These are phyloP conservation scores for Dasyurus viverrinus DNA, from an alignment of 2,113 vertebrate genomes.

Conservation along the genomic window DNA sequence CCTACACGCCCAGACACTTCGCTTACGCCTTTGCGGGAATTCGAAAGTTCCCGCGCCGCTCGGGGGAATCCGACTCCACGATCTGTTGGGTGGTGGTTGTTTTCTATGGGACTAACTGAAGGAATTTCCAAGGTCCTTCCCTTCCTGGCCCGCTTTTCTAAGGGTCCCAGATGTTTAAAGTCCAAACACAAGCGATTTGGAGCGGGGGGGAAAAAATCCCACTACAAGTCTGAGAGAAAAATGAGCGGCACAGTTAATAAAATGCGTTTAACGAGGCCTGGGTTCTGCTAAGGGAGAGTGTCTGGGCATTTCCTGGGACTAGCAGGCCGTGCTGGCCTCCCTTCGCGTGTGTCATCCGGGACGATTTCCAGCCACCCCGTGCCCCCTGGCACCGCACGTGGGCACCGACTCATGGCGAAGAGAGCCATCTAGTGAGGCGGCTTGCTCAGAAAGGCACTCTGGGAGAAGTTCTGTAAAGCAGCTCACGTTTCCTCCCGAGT, in stretches of 20 bases:
- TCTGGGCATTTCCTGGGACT: background rate
- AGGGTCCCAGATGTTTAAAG: background rate
- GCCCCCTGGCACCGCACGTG: background rate
- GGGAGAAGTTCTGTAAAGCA: background rate
- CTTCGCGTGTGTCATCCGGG: background rate
- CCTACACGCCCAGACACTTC: background rate
- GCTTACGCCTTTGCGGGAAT: background rate
- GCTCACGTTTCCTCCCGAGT: background rate
- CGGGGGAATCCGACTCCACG: background rate
- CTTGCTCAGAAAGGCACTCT: background rate
- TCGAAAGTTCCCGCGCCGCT: background rate
- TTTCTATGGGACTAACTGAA: background rate
- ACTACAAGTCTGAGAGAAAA: conserved; percentile 28
- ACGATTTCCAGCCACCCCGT: conserved; percentile 6
- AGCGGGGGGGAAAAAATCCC: conserved; percentile 40
- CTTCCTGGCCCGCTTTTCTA: background rate
- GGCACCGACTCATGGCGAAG: conserved; percentile 34
- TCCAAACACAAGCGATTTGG: background rate
- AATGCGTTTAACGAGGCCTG: conserved; percentile 1
- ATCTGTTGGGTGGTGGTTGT: background rate
- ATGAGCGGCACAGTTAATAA: conserved; percentile 28
- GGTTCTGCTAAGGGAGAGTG: background rate
- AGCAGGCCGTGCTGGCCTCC: background rate
- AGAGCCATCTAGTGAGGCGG: conserved; percentile 69
- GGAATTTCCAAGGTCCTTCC: conserved; percentile 22